phyloP scores from a whole-genome alignment of 2,888 invertebrate genomes.

The Heterodera filipjevi region DNA sequence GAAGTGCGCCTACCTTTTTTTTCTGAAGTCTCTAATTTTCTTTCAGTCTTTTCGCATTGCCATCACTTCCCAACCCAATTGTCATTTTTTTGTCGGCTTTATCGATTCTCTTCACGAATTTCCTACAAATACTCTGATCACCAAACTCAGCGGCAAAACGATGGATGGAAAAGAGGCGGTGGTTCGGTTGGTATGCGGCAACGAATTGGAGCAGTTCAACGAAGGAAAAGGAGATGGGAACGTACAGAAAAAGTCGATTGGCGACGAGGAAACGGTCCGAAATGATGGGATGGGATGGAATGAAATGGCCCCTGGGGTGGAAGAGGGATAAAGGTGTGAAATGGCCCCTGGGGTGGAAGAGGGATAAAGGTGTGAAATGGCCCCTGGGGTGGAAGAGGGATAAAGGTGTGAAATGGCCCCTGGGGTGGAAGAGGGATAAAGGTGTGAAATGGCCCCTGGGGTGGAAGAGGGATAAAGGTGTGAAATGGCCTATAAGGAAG shows the following conservation, averaged over 20 bases:
- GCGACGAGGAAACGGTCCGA: neutral
- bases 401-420: no score
- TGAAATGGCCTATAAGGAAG: no score
- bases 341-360: no score
- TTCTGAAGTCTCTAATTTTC: neutral
- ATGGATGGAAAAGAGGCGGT: neutral
- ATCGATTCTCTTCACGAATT: neutral
- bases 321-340: no score
- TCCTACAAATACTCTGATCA: neutral
- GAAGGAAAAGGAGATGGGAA: neutral
- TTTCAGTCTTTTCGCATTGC: neutral
- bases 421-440: no score
- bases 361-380: no score
- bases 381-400: no score
- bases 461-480: no score
- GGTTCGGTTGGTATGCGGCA: neutral
- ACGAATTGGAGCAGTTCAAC: neutral
- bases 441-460: no score
- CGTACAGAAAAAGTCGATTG: neutral
- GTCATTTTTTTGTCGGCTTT: neutral
- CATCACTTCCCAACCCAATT: neutral
- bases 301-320: no score
- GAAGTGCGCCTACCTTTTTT: neutral
- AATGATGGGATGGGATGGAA: neutral
- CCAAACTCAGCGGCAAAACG: neutral